Base-by-base conservation (phyloP, 92 coral and sea anemone species). In the Actinostola sp. region DNA sequence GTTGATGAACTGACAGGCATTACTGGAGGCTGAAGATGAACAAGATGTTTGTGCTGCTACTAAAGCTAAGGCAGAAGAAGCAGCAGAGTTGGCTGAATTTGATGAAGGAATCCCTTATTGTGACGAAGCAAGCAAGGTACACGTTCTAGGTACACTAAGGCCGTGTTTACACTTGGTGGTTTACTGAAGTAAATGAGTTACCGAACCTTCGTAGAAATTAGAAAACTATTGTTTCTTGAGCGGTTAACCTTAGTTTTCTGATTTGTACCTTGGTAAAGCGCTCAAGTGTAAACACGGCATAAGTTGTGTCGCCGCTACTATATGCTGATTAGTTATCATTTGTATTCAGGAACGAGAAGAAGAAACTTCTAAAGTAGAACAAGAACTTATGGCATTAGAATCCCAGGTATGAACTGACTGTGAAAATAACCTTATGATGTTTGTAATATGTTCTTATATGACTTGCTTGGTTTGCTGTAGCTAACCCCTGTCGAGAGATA, bases 31-130 rank as follows among this genome's bases (percentile, higher is more conserved):
- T 52, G 98, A 94, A 70, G 98, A 94, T 78, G 98, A 94, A 45
- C 95, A 88, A 79, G 98, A 94, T 80, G 98, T 92, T 17, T 84
- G 92, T 60, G 98, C 98, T 26, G 98, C 97, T 2, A 88, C 97
- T 5, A 81, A 91, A 59, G 95, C 94, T 27, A 94, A 88, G 41
- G 98, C 97, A 23, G 98, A 94, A 66, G 92, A 94, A 73, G 98
- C 87, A 29, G 97, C 97, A 17, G 98, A 94, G 56, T 55, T 94
- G 42, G 98, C 93, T 16, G 97, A 94, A 67, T 94, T 94, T 77
- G 93, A 93, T 56, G 97, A 94, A 57, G 97, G 92, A 50, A 89
- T 77, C 33, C 95, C 96, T 20, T 76, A 88, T 26, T 62, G 72
- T 76, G 94, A 89, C 20, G 98, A 91, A 71, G 65, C 88, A n/a